Evolutionary conservation across 2,797 vertebrate genomes (phyloP).

Genomic region (Linurgus olivaceus): DNA sequence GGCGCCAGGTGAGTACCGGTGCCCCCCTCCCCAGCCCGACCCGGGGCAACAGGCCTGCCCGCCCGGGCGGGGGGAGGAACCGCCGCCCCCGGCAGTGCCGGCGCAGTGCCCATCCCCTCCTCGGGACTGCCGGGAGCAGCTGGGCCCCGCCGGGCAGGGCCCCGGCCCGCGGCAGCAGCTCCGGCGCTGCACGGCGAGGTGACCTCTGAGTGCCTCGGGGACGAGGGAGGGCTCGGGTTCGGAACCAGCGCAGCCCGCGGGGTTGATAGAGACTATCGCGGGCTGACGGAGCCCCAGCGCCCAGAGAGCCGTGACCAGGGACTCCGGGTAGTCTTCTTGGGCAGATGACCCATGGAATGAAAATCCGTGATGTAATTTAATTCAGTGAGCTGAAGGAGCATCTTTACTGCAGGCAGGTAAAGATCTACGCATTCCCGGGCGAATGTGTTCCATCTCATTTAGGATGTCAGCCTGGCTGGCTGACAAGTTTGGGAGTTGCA

Average conservation of each 20-base stretch:
- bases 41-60: neutral
- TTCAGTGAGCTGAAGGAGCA: neutral
- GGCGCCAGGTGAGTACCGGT: neutral
- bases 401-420: neutral
- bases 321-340: neutral
- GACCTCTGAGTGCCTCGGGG: neutral
- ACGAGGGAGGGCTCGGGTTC: neutral
- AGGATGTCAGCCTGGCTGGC: accelerated
- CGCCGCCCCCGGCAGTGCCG: neutral
- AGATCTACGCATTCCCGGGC: accelerated
- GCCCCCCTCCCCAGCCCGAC: too few relatives aligned
- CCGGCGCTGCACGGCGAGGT: neutral
- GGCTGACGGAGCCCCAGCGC: neutral
- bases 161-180: neutral
- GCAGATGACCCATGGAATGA: neutral
- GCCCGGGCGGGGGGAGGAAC: neutral
- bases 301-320: accelerated
- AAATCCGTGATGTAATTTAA: accelerated
- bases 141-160: neutral
- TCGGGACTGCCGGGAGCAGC: neutral
- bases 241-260: neutral
- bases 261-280: accelerated
- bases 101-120: neutral
- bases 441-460: neutral
- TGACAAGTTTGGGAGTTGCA: neutral